Base-by-base conservation (phyloP, 2,888 invertebrate genomes). In the Epiblema foenella region DNA sequence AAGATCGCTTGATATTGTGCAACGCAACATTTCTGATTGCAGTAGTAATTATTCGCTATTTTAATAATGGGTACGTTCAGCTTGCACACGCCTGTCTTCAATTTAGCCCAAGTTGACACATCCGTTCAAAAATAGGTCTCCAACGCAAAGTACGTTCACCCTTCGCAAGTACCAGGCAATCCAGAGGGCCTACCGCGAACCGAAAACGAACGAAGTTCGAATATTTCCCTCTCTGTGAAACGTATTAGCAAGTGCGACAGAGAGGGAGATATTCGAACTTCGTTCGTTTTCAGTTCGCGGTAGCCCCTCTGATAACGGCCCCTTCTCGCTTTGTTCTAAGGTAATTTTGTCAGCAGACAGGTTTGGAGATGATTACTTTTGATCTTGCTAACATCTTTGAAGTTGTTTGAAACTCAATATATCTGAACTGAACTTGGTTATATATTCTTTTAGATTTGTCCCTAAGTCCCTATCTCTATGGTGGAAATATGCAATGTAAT, bases 101-200 rank as follows among this genome's bases (percentile, higher is more conserved):
- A 65, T 71, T 66, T 15, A 62, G 29, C 54, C 37, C 39, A 67
- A 67, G 71, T 71, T 71, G 71, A 57, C 71, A 71, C 62, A 56
- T 62, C 60, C 67, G 71, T 67, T 62, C 62, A 24, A 71, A 71
- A 71, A 67, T 67, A 71, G 71, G 71, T 49, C 71, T 62, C 62
- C 62, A 69, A 62, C 51, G 46, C 56, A 71, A 71, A 71, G 71
- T 71, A 62, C 71, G 20, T 71, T 71, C 66, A 71, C 66, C 71
- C 66, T 57, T 24, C 51, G 5, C 17, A 29, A 57, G 60, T 51
- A 42, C 54, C 49, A 37, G 54, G 54, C 49, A 42, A 51, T 37
- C 15, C 58, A 67, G 66, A 71, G n/a, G n/a, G n/a, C n/a, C n/a
- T n/a, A n/a, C n/a, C n/a, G n/a, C n/a, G n/a, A n/a, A n/a, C n/a